Percentiles rank a stretch among this genome's conserved stretches.
Conservation (phyloP, 1,140 invertebrate genomes). For the Trichogramma pretiosum region DNA sequence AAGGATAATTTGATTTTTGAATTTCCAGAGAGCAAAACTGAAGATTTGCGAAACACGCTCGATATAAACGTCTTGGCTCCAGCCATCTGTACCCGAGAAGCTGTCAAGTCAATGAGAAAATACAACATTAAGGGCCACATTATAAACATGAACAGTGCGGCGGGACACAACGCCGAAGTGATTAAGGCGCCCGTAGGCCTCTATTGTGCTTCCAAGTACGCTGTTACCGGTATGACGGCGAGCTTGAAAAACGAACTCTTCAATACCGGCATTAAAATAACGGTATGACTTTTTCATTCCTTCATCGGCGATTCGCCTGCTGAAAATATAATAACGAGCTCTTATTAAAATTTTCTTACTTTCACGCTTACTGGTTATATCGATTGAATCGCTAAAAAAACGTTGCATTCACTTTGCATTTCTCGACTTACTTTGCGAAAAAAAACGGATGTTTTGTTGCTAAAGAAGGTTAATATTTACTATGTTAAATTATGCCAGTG, state of each 20-base stretch:
- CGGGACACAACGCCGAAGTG: constrained; percentile 31
- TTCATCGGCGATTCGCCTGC: too few species aligned
- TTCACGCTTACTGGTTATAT: too few species aligned
- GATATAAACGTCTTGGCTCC: constrained; percentile 53
- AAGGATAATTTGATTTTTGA: too few species aligned
- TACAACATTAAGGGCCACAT: constrained; percentile 59
- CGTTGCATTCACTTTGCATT: too few species aligned
- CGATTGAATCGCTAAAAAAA: too few species aligned
- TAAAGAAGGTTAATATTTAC: too few species aligned
- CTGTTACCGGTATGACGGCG: constrained; percentile 57
- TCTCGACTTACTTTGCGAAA: too few species aligned
- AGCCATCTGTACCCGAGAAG: constrained; percentile 47
- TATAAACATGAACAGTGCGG: constrained; percentile 55
- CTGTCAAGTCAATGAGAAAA: constrained; percentile 52
- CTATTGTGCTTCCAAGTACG: constrained; percentile 60
- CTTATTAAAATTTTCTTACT: too few species aligned
- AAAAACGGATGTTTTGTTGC: too few species aligned
- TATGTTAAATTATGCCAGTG: too few species aligned
- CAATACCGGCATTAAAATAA: constrained; percentile 53
- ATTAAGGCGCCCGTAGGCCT: constrained; percentile 34
- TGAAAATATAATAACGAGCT: too few species aligned
- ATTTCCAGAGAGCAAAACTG: constrained; percentile 23
- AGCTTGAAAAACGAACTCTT: constrained; percentile 57
- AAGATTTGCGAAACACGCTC: constrained; percentile 37
- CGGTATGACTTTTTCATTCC: too few species aligned